Base-by-base conservation (phyloP, 2,888 invertebrate species). In the Drosophila rellima region DNA sequence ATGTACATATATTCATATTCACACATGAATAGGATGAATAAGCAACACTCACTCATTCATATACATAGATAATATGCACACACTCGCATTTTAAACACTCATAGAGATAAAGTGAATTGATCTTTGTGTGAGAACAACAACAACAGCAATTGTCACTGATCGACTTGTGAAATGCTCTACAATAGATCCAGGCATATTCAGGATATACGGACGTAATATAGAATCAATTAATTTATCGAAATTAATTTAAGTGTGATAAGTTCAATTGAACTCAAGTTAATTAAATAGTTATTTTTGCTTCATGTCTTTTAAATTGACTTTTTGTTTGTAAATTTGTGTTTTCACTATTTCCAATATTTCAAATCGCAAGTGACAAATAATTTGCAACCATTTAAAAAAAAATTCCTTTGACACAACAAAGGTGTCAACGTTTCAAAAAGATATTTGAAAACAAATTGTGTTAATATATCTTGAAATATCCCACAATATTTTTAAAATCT, bases 21-120 rank as follows among this genome's bases (percentile, higher is more conserved):
- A 50, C n/a, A 52, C 33, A 33, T 29, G 33, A 64, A 52, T 60
- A 20, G n/a, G 37, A 60, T 68, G 73, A 72, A 68, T 56, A 52
- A 56, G 40, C 62, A 18, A 13, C 42, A 26, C 11, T 11, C n/a
- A 10, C 7, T n/a, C n/a, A 42, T 20, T 20, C 13, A 13, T 20
- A 18, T 15, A 11, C 3, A 45, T 18, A 31, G 26, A 31, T 48
- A 44, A n/a, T 13, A 37, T 23, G 23, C 11, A 35, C 37, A 48
- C 15, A 11, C 37, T 39, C 20, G 31, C 3, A 18, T 5, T 13
- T 17, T 40, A 4, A 39, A 39, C 13, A 18, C 10, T 42, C 42
- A 17, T 55, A 29, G 18, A 37, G 55, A 45, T 44, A 54, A 54
- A 54, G 44, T 18, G 18, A 31, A 50, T 42, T 37, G 29, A 52